Conservation (phyloP, 2,888 invertebrate genomes). For the Acronicta leporina region DNA sequence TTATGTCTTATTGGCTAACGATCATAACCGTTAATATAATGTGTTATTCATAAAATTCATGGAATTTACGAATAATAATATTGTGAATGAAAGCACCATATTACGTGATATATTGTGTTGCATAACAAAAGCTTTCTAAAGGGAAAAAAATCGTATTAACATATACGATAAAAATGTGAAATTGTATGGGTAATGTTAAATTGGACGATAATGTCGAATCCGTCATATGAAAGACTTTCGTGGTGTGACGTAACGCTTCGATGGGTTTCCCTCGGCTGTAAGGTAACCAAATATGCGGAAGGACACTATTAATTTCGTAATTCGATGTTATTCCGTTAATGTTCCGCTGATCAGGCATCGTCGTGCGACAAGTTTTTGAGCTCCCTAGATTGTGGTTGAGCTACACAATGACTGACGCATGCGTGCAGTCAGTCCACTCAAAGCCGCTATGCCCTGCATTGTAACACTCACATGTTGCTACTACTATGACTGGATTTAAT, state of each 20-base stretch:
- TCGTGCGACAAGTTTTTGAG: too few relatives aligned
- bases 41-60: conserved; percentile 4
- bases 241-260: conserved; percentile 28
- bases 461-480: too few relatives aligned
- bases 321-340: too few relatives aligned
- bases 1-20: too few relatives aligned
- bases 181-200: conserved; percentile 43
- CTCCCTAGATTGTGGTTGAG: too few relatives aligned
- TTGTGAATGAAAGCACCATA: conserved; percentile 15
- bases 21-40: neutral
- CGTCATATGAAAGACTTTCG: conserved; percentile 50
- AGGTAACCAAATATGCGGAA: conserved; percentile 13
- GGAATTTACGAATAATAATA: conserved; percentile 9
- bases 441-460: too few relatives aligned
- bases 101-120: conserved; percentile 25
- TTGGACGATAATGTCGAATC: conserved; percentile 40
- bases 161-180: conserved; percentile 49
- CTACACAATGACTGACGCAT: too few relatives aligned
- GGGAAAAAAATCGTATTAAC: conserved; percentile 25
- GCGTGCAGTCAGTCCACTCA: too few relatives aligned
- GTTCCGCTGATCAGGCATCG: too few relatives aligned
- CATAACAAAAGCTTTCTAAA: conserved; percentile 48
- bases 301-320: too few relatives aligned
- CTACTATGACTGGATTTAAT: too few relatives aligned
- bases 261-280: conserved; percentile 39